Base-by-base conservation (phyloP, 2,113 vertebrate species). In the Cavia aperea region DNA sequence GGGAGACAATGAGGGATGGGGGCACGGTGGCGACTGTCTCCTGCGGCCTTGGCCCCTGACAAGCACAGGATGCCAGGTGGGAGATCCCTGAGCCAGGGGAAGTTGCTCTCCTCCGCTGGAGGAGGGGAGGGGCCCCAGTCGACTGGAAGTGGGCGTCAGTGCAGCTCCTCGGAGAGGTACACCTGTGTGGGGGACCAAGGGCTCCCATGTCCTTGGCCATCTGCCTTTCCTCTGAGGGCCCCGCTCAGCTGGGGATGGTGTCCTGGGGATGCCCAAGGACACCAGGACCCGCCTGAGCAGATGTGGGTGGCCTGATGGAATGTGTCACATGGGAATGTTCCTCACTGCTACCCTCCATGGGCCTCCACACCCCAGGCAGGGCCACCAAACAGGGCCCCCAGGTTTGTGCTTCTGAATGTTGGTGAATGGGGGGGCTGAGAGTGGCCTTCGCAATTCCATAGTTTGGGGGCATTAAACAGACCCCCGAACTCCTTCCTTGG, bases 331-430 rank as follows among this genome's bases (percentile, higher is more conserved):
- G 81, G 77, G 92, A 82, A 85, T 89, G 93, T 94, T 36, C 12
- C 70, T 81, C 33, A 70, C 33, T 31, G 31, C 1, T 70, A 46
- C 29, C 33, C 29, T 46, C 46, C 24, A 0, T 4, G 0, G 4
- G 36, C 60, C 78, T 79, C 46, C 1, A 18, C 63, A 62, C 68
- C 54, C 39, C 77, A 49, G 85, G 81, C 43, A 33, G 70, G 65
- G 72, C 49, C 43, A 36, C 26, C 26, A 5, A 65, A 60, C 72
- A 63, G 72, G 62, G 29, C 75, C 88, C 73, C 65, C 1, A 0
- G 70, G 46, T 82, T 97, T 97, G 96, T 97, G 96, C 96, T 96
- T 96, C 91, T 95, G 84, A 94, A 86, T 33, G 39, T 92, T 62
- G 81, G 89, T 77, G 93, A 81, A 87, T 36, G 36, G 39, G 51